Percentiles rank a stretch among this genome's conserved stretches.
phyloP scores from a whole-genome alignment of 2,888 invertebrate genomes.

The Pedicia rivosa region DNA sequence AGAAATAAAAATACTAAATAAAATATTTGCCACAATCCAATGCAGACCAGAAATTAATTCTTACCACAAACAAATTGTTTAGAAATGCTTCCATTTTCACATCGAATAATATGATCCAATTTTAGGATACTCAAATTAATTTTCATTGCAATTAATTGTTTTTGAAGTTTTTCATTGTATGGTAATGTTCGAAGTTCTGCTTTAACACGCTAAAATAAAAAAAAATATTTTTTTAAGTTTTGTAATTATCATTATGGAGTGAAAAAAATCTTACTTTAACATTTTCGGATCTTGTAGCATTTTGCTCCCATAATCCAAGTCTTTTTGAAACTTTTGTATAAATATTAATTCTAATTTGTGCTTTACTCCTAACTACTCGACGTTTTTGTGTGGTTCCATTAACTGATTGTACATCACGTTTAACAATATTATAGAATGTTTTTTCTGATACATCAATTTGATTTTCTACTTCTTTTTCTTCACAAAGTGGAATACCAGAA shows the following conservation, averaged over 20 bases:
- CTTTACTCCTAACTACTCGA: background rate
- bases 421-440: conserved; percentile 13
- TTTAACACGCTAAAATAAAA: conserved; percentile 2
- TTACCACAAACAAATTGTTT: conserved; percentile 40
- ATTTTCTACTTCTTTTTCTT: conserved; percentile 8
- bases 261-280: conserved; percentile 1
- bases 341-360: conserved; percentile 12
- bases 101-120: conserved; percentile 21
- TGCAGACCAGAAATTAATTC: conserved; percentile 11
- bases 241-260: no score
- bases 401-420: conserved; percentile 10
- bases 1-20: conserved; percentile 7
- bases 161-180: conserved; percentile 13
- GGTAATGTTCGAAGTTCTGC: conserved; percentile 13
- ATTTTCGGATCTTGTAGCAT: conserved; percentile 18
- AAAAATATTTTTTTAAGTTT: conserved; percentile 16
- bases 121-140: conserved; percentile 16
- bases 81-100: conserved; percentile 36
- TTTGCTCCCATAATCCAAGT: conserved; percentile 20
- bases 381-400: background rate
- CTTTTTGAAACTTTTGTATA: conserved; percentile 16
- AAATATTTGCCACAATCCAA: conserved; percentile 1
- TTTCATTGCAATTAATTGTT: conserved; percentile 13
- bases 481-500: conserved; percentile 14
- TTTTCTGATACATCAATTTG: conserved; percentile 7